Conservation (phyloP, 2,113 vertebrate species). For the Phylloscopus trochilus region DNA sequence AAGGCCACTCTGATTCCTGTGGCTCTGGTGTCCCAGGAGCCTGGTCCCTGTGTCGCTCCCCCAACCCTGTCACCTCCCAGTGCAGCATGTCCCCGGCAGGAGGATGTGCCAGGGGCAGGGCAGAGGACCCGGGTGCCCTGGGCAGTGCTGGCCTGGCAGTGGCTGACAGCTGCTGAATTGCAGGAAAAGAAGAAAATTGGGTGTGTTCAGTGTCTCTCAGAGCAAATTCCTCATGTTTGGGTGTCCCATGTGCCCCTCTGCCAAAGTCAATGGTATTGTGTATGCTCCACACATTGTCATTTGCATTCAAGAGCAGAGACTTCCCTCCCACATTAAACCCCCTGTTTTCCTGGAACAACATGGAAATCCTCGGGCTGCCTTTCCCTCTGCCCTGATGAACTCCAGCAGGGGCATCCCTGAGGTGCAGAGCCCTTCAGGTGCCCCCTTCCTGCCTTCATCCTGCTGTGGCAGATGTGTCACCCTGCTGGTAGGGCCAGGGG, state of each 20-base stretch:
- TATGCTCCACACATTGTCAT: neutral
- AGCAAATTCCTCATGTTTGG: rapidly evolving
- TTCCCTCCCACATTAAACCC: neutral
- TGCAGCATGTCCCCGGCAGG: neutral
- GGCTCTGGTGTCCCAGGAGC: neutral
- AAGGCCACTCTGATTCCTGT: neutral
- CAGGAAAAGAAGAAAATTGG: neutral
- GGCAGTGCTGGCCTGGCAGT: no score
- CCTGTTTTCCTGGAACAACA: neutral
- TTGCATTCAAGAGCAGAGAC: neutral
- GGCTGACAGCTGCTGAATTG: neutral
- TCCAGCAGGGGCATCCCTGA: neutral
- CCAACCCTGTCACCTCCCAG: neutral
- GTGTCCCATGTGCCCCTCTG: neutral
- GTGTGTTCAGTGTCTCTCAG: neutral
- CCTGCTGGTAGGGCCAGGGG: rapidly evolving
- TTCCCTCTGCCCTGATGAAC: neutral
- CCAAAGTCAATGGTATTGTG: rapidly evolving
- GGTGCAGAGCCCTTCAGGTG: neutral
- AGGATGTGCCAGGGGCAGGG: rapidly evolving
- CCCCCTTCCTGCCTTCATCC: neutral
- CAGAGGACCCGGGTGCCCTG: rapidly evolving
- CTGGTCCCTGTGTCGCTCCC: neutral
- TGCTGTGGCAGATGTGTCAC: neutral
- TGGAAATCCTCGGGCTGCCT: neutral